phyloP scores from a whole-genome alignment of 2,113 vertebrate genomes.

The Saguinus midas region DNA sequence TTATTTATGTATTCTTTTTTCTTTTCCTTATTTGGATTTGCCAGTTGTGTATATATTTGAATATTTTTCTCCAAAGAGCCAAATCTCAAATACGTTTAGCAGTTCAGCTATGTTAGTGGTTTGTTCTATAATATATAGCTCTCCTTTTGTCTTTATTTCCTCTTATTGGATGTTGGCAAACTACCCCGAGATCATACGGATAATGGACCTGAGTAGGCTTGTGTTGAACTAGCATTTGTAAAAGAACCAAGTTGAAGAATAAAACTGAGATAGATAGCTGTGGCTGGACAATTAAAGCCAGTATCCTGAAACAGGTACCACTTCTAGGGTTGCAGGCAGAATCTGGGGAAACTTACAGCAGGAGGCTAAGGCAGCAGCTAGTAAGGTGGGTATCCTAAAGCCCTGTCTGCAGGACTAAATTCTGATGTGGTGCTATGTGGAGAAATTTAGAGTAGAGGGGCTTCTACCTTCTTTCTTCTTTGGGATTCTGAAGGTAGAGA shows the following conservation, averaged over 20 bases:
- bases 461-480: neutral
- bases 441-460: neutral
- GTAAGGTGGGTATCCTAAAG: neutral
- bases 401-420: neutral
- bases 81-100: neutral
- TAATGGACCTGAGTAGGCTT: neutral
- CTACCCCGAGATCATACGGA: neutral
- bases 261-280: neutral
- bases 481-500: neutral
- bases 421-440: neutral
- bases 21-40: neutral
- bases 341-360: neutral
- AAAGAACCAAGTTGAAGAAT: neutral
- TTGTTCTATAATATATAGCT: neutral
- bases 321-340: neutral
- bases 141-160: neutral
- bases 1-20: neutral
- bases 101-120: neutral
- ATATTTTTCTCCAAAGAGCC: neutral
- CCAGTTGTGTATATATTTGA: neutral
- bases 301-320: neutral
- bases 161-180: neutral
- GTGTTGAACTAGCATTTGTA: neutral
- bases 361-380: neutral
- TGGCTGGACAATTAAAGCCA: neutral